Evolutionary conservation across 2,113 vertebrate genomes (phyloP).

Genomic region (crab-eating macaque (Macaca fascicularis)): DNA sequence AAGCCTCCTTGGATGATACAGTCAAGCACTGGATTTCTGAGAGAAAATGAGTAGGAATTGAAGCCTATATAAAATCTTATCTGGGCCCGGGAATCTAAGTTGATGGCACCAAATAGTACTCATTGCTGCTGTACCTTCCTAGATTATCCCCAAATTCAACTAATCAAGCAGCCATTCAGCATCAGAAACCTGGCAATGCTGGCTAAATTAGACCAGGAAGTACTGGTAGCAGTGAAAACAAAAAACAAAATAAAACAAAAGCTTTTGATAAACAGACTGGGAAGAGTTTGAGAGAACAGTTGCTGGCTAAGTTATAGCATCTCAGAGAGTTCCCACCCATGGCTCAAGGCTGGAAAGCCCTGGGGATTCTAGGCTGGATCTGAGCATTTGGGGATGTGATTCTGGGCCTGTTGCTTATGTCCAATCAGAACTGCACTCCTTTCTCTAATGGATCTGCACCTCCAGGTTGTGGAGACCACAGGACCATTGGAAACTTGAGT

Average conservation of each 20-base stretch:
- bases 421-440: neutral
- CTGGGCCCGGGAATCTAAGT: neutral
- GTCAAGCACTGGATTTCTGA: neutral
- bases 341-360: neutral
- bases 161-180: neutral
- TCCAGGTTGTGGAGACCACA: neutral
- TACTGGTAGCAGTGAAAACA: neutral
- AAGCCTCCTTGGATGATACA: neutral
- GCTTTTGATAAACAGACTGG: constrained; percentile 3
- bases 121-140: neutral
- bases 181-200: neutral
- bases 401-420: neutral
- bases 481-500: neutral
- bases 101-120: neutral
- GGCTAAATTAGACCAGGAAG: neutral
- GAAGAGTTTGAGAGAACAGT: neutral
- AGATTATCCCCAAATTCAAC: constrained; percentile 8
- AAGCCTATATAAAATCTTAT: neutral
- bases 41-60: neutral
- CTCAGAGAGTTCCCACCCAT: neutral
- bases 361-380: neutral
- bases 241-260: neutral
- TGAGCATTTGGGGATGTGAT: neutral
- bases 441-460: neutral
- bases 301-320: neutral